Conservation (phyloP, 1,140 invertebrate genomes). For the Bathynomus jamesi region DNA sequence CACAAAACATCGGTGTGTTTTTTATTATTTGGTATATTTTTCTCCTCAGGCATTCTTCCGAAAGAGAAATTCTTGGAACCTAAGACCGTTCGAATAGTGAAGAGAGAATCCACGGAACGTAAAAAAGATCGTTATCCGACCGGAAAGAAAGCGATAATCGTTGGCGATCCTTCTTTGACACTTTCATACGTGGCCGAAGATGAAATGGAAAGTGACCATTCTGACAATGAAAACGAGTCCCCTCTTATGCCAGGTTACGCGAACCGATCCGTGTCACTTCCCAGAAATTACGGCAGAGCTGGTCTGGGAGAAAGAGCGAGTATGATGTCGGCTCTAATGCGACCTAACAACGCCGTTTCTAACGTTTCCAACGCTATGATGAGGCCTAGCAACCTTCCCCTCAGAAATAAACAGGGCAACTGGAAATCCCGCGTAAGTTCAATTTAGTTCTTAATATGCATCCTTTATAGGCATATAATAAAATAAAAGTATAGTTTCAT, state of each 20-base stretch:
- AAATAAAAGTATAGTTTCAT: too few relatives aligned
- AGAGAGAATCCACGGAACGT: conserved; percentile 75
- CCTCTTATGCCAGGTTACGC: neutral
- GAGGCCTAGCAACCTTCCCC: conserved; percentile 34
- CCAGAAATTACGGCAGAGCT: conserved; percentile 29
- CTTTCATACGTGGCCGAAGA: conserved; percentile 27
- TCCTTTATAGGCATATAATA: too few relatives aligned
- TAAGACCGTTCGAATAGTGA: conserved; percentile 87
- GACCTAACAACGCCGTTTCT: neutral
- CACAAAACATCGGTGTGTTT: too few relatives aligned
- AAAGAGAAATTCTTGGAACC: conserved; percentile 62
- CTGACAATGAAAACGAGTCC: conserved; percentile 25
- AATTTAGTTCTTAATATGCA: neutral
- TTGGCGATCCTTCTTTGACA: conserved; percentile 32
- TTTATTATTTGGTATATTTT: conserved; percentile 8
- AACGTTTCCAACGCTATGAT: conserved; percentile 22
- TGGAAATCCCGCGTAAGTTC: conserved; percentile 15
- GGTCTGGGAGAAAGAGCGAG: conserved; percentile 19
- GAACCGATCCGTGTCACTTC: conserved; percentile 27
- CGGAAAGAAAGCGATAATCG: conserved; percentile 36
- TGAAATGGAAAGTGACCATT: conserved; percentile 29
- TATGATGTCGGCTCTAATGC: conserved; percentile 31
- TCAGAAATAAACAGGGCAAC: conserved; percentile 28
- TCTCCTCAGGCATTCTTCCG: conserved; percentile 57
- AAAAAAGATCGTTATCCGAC: conserved; percentile 53